phyloP scores from a whole-genome alignment of 1,140 invertebrate genomes.

The Euborellia annulipes region DNA sequence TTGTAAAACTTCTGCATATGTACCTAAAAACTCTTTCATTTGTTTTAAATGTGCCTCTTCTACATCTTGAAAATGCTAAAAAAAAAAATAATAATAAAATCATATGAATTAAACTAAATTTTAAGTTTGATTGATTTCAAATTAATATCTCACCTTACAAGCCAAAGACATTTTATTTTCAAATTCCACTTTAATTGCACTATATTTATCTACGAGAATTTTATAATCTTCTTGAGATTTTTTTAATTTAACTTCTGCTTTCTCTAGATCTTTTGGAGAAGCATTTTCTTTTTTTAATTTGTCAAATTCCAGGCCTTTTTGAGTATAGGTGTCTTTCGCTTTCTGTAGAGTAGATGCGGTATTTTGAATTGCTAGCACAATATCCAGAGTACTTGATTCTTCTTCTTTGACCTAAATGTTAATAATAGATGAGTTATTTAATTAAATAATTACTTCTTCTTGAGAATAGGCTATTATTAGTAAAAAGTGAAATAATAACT shows the following conservation, averaged over 20 bases:
- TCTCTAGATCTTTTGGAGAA: conserved; percentile 81
- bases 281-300: conserved; percentile 79
- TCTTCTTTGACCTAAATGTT: conserved; percentile 80
- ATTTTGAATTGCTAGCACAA: conserved; percentile 74
- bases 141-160: conserved; percentile 47
- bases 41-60: conserved; percentile 82
- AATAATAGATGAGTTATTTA: too few species aligned
- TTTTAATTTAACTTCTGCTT: conserved; percentile 78
- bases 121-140: conserved; percentile 1
- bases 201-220: conserved; percentile 75
- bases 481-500: too few species aligned
- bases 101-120: conserved; percentile 6
- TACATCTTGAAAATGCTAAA: conserved; percentile 79
- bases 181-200: conserved; percentile 74
- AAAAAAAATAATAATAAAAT: conserved; percentile 16
- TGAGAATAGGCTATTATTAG: too few species aligned
- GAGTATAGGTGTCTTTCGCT: conserved; percentile 75
- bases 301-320: conserved; percentile 69
- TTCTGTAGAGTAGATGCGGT: conserved; percentile 74
- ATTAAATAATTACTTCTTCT: too few species aligned
- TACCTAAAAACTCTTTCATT: conserved; percentile 89
- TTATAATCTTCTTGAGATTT: conserved; percentile 91
- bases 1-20: conserved; percentile 73
- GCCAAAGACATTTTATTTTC: conserved; percentile 87
- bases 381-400: conserved; percentile 76